Evolutionary conservation across 2,888 invertebrate species (phyloP).

Genomic region (Chalcosyrphus nemorum): DNA sequence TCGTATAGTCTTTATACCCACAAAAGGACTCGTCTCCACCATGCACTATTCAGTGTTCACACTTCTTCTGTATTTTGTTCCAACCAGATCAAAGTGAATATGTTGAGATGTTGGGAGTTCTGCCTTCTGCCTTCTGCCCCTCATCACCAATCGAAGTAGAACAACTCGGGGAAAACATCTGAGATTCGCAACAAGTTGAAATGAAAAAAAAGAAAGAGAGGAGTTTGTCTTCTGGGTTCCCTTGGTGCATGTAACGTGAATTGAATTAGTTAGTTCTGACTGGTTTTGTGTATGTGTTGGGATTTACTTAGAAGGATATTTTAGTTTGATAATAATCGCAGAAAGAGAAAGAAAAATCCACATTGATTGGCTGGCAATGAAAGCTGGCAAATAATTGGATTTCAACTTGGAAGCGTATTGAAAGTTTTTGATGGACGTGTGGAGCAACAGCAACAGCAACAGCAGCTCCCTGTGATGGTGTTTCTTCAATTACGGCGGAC

Average conservation of each 20-base stretch:
- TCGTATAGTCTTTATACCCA: not conserved
- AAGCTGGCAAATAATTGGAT: slow-evolving; percentile 67
- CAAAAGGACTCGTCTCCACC: slow-evolving; percentile 2
- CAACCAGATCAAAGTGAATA: slow-evolving; percentile 49
- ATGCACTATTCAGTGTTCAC: slow-evolving; percentile 1
- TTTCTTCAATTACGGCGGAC: slow-evolving; percentile 46
- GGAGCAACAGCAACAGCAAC: not conserved
- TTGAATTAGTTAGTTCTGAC: slow-evolving; percentile 58
- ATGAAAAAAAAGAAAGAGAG: not conserved
- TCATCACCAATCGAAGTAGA: not conserved
- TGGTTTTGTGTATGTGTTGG: not conserved
- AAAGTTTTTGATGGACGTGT: slow-evolving; percentile 55
- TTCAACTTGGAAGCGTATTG: slow-evolving; percentile 52
- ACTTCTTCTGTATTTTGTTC: not conserved
- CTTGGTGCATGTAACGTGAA: slow-evolving; percentile 59
- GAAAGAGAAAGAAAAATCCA: slow-evolving; percentile 4
- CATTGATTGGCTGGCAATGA: slow-evolving; percentile 28
- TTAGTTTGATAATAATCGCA: slow-evolving; percentile 45
- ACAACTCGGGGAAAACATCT: slow-evolving; percentile 9
- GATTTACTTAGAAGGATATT: slow-evolving; percentile 41
- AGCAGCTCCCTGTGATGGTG: not conserved
- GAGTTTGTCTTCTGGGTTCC: slow-evolving; percentile 1
- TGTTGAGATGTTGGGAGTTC: slow-evolving; percentile 17
- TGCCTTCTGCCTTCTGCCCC: not conserved
- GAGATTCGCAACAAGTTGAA: slow-evolving; percentile 52